Evolutionary conservation across 1,140 invertebrate genomes (phyloP), one percentile per base, ranked within the genome.

Genomic region (Bombus difficillimus): DNA sequence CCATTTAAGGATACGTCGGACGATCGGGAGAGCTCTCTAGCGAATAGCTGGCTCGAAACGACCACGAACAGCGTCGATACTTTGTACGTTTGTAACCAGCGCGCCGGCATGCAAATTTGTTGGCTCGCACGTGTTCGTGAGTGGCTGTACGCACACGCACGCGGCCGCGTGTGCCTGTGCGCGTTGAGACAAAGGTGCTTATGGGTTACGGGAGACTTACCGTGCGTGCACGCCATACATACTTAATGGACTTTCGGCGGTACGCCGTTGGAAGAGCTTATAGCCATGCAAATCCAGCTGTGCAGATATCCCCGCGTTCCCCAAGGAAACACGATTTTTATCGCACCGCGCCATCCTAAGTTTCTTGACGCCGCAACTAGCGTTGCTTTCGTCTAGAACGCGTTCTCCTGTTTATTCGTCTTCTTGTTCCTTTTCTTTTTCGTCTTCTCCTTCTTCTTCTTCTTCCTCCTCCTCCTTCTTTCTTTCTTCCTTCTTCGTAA

Each of bases 171-270:
- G 28, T 64, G 64, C 39, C 64, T 73, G 71, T 73, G 34, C 83
- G 77, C 57, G 83, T 85, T 47, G 83, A 85, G 83, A 80, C 83
- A 85, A 85, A 86, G 84, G 79, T 81, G 84, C 79, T 86, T 86
- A 86, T 86, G 84, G 81, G 80, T 76, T 86, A 83, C 80, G 80
- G 81, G 73, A 72, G 81, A 73, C 73, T 86, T 75, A 71, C 85
- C 64, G 80, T 77, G 85, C 74, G 74, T 83, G 81, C 85, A 76
- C 74, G 85, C 81, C 64, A 77, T 83, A 77, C 85, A 86, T 86
- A 83, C 81, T 64, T 86, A 86, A 86, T 86, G 81, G 68, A 86
- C 41, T 86, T 86, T 86, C 53, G 85, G 84, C 84, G 84, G 53
- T 66, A 75, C 73, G 62, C 39, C 80, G 81, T 76, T 75, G n/a